Percentiles rank a stretch among this genome's conserved stretches.
phyloP scores from a whole-genome alignment of 2,797 vertebrate genomes.

The Epinephelus malabaricus region DNA sequence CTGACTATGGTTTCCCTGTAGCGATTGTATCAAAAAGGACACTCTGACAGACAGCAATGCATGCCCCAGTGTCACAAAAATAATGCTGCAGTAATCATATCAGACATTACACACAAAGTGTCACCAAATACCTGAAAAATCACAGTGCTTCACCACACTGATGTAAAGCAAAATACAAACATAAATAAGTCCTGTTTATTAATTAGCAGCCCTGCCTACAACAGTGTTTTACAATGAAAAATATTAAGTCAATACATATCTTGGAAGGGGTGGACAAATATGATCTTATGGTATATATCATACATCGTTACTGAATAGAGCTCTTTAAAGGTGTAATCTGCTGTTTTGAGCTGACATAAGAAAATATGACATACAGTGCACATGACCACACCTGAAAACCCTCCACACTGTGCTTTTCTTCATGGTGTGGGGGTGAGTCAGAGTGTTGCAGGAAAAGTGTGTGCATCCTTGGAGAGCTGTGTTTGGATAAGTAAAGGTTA shows the following conservation, averaged over 20 bases:
- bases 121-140: neutral
- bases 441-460: neutral
- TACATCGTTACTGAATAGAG: neutral
- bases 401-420: neutral
- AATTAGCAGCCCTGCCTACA: neutral
- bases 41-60: neutral
- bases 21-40: neutral
- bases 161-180: neutral
- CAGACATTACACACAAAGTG: neutral
- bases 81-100: neutral
- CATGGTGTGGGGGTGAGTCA: neutral
- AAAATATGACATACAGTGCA: neutral
- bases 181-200: neutral
- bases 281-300: neutral
- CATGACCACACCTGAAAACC: constrained; percentile 11
- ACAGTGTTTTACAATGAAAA: neutral
- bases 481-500: constrained; percentile 36
- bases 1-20: neutral
- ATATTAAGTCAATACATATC: neutral
- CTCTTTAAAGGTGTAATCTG: neutral
- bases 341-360: neutral
- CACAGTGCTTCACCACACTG: neutral
- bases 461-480: neutral
- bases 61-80: neutral
- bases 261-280: neutral